These are phyloP conservation scores for Gracilinanus agilis DNA, from an alignment of 2,113 vertebrate genomes.

Conservation along the genomic window DNA sequence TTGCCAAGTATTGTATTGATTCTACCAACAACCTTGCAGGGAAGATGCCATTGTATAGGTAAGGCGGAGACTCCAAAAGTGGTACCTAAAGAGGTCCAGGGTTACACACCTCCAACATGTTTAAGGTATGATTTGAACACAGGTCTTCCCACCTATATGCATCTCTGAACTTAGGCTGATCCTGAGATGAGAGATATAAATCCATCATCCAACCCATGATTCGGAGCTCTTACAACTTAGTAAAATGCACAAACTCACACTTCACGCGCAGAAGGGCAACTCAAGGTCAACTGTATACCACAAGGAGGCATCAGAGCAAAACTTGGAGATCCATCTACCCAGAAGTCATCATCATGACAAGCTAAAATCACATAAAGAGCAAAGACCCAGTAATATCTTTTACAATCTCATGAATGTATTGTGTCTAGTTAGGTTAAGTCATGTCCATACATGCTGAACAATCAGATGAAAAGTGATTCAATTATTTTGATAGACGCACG, in stretches of 20 bases:
- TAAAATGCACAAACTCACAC: background rate
- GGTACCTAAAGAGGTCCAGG: background rate
- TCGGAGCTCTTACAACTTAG: background rate
- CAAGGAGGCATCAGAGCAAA: background rate
- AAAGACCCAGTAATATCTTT: background rate
- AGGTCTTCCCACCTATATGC: background rate
- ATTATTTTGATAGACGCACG: background rate
- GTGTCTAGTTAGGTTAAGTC: background rate
- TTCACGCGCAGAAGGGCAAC: background rate
- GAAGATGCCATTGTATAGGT: background rate
- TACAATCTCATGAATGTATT: background rate
- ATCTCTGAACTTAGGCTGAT: background rate
- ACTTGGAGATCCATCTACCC: background rate
- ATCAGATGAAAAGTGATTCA: background rate
- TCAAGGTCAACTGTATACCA: background rate
- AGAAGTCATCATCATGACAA: background rate
- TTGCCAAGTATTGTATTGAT: background rate
- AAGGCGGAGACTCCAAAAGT: background rate
- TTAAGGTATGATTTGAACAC: background rate
- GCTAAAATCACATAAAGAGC: background rate
- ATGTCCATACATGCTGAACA: background rate
- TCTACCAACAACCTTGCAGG: background rate
- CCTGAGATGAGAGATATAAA: background rate
- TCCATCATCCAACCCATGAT: background rate
- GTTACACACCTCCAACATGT: background rate